Evolutionary conservation across 2,888 invertebrate genomes (phyloP).

Genomic region (Invenusta paracnida): DNA sequence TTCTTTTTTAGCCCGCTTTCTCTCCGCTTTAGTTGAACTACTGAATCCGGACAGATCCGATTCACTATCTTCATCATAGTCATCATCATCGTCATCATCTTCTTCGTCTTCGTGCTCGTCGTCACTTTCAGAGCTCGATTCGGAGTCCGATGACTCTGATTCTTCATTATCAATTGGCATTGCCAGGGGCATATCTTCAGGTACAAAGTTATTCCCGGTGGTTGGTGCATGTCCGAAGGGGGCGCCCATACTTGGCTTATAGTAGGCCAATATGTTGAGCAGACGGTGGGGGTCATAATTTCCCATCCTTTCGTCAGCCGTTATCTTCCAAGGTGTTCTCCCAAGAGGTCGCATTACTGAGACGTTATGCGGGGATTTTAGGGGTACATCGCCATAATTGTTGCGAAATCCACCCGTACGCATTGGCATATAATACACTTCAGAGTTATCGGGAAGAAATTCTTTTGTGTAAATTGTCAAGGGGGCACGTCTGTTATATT

Average conservation of each 20-base stretch:
- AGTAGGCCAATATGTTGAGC: background rate
- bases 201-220: no score
- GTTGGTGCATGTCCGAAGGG: background rate
- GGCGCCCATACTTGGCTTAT: background rate
- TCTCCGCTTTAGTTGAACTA: no score
- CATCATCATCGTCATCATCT: background rate
- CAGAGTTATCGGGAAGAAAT: background rate
- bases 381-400: background rate
- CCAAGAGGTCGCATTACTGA: background rate
- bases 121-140: background rate
- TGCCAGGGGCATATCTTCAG: no score
- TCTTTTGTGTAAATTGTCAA: conserved; percentile 21
- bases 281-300: background rate
- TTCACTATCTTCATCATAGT: background rate
- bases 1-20: no score
- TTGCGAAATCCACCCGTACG: background rate
- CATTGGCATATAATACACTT: background rate
- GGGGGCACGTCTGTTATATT: background rate
- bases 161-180: background rate
- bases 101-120: background rate
- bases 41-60: no score
- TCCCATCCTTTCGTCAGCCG: background rate
- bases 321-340: background rate
- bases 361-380: background rate
- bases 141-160: background rate